These are phyloP conservation scores for Eublepharis macularius DNA, from an alignment of 2,113 vertebrate species.

Conservation along the genomic window DNA sequence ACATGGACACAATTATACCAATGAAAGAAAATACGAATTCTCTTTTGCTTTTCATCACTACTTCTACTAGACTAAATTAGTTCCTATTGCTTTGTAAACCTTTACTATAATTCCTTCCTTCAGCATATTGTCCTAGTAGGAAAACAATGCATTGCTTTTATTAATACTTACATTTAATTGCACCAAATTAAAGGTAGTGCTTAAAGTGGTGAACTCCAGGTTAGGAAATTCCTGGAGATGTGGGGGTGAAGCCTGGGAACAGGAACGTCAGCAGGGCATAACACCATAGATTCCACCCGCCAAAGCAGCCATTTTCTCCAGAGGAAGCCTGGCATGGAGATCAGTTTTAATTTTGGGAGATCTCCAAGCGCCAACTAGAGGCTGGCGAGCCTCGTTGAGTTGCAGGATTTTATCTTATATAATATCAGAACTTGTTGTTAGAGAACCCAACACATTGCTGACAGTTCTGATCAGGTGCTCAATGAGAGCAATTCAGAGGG, in stretches of 20 bases:
- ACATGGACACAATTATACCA: neutral
- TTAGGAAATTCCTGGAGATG: too few relatives aligned
- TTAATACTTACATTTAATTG: slow-evolving; percentile 14
- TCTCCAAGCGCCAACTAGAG: too few relatives aligned
- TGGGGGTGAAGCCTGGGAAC: too few relatives aligned
- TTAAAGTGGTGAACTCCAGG: too few relatives aligned
- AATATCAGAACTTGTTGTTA: too few relatives aligned
- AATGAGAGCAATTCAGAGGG: neutral
- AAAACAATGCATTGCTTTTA: slow-evolving; percentile 19
- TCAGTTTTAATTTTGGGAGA: too few relatives aligned
- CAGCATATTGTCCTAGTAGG: neutral
- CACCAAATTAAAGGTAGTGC: neutral
- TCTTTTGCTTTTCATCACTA: neutral
- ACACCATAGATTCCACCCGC: too few relatives aligned
- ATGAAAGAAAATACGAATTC: neutral
- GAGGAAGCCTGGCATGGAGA: too few relatives aligned
- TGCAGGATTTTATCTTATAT: too few relatives aligned
- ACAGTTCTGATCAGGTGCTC: slow-evolving; percentile 34
- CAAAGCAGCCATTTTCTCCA: too few relatives aligned
- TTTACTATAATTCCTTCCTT: neutral
- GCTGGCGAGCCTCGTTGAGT: too few relatives aligned
- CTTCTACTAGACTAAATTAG: neutral
- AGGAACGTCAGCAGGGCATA: too few relatives aligned
- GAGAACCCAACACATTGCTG: neutral
- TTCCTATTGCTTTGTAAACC: neutral